Percentiles rank a stretch among this genome's conserved stretches.
Evolutionary conservation across 2,113 vertebrate species (phyloP).

Genomic region (Pedetes capensis): DNA sequence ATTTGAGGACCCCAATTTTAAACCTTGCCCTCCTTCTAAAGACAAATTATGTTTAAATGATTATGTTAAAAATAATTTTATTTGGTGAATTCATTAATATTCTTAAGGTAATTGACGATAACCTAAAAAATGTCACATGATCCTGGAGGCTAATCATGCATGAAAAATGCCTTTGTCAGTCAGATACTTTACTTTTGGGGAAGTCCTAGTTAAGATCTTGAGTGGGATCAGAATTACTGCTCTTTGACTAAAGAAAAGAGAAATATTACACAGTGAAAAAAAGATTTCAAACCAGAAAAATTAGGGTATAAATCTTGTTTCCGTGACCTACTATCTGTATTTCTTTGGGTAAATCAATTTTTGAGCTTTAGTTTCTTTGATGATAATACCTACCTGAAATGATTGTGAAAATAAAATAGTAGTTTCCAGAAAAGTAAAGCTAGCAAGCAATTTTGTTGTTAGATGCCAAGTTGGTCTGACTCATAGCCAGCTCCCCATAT

Average conservation of each 20-base stretch:
- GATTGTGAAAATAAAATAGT: no score
- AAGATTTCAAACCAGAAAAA: background rate
- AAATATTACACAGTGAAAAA: background rate
- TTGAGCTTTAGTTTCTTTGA: background rate
- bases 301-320: background rate
- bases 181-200: background rate
- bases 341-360: background rate
- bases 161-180: slow-evolving; percentile 21
- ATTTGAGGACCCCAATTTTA: background rate
- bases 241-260: background rate
- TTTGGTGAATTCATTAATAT: background rate
- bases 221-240: background rate
- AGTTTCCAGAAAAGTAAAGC: background rate
- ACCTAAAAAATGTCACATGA: background rate
- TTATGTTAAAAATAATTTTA: background rate
- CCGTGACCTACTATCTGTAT: background rate
- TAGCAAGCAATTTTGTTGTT: background rate
- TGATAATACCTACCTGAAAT: no score
- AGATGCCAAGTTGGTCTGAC: background rate
- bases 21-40: background rate
- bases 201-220: background rate
- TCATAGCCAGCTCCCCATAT: background rate
- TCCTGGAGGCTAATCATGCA: background rate
- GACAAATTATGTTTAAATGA: background rate
- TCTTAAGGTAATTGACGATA: background rate